phyloP scores from a whole-genome alignment of 2,888 invertebrate genomes.

The Drosophila mettleri region DNA sequence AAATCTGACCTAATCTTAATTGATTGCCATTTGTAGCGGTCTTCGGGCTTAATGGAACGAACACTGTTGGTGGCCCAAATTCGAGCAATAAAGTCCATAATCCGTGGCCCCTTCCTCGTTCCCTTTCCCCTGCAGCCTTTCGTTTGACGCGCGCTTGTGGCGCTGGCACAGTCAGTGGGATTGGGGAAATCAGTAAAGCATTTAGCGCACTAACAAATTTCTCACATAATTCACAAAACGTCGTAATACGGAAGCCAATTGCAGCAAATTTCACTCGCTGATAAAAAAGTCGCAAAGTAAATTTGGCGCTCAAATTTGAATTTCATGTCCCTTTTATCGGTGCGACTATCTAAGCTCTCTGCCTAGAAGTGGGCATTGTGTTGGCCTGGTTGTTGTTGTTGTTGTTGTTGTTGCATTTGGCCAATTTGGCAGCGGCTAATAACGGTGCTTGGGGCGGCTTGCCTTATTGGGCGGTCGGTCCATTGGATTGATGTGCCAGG shows the following conservation, averaged over 20 bases:
- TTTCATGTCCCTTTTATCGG: conserved; percentile 83
- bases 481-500: conserved; percentile 70
- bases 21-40: conserved; percentile 44
- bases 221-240: conserved; percentile 79
- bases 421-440: conserved; percentile 73
- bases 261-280: conserved; percentile 68
- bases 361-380: conserved; percentile 60
- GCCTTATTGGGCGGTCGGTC: conserved; percentile 67
- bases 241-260: conserved; percentile 79
- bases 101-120: background rate
- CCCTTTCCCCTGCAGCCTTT: too few species aligned
- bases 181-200: conserved; percentile 54
- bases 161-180: conserved; percentile 11
- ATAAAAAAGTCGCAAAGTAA: conserved; percentile 63
- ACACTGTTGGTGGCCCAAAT: conserved; percentile 37
- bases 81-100: conserved; percentile 1
- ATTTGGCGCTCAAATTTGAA: conserved; percentile 77
- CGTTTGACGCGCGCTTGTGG: background rate
- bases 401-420: conserved; percentile 43
- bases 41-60: conserved; percentile 28
- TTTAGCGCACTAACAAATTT: conserved; percentile 71
- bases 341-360: conserved; percentile 67
- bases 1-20: conserved; percentile 36
- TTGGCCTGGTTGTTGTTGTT: conserved; percentile 35
- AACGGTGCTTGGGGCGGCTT: conserved; percentile 65